phyloP scores from a whole-genome alignment of 2,797 vertebrate genomes.

The Falco cherrug region DNA sequence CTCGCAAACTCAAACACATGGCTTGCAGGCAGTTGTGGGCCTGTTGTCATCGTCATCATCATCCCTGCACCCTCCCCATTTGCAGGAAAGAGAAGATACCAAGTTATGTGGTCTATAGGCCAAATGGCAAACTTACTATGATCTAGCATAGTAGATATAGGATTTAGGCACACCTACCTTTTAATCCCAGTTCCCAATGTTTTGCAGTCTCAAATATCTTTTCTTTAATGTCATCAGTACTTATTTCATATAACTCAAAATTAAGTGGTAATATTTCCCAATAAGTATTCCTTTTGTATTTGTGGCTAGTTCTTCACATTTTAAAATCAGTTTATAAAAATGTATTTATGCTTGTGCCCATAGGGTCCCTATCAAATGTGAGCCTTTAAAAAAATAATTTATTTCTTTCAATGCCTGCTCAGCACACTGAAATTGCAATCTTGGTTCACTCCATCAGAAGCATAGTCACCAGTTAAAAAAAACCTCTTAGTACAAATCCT shows the following conservation, averaged over 20 bases:
- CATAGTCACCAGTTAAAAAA: not conserved
- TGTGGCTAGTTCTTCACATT: not conserved
- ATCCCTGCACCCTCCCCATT: not conserved
- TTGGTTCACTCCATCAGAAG: not conserved
- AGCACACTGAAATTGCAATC: not conserved
- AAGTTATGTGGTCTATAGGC: not conserved
- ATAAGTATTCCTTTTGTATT: not conserved
- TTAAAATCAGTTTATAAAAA: not conserved
- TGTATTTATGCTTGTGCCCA: not conserved
- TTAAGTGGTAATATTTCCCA: not conserved
- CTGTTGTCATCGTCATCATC: not conserved
- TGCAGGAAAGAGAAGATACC: not conserved
- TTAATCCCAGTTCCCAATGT: not conserved
- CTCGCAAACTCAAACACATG: not conserved
- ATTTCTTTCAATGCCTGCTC: not conserved
- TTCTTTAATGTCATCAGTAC: not conserved
- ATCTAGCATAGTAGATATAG: not conserved
- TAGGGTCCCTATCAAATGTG: not conserved
- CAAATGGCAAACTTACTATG: not conserved
- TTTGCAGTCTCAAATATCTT: not conserved
- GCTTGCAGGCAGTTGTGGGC: not conserved
- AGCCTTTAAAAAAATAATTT: not conserved
- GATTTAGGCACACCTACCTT: not conserved
- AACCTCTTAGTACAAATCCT: not conserved
- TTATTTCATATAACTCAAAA: not conserved